A percentile compares a stretch with the other conserved stretches of the same genome.
Evolutionary conservation across 2,888 invertebrate species (phyloP).

Genomic region (Acronicta alni): DNA sequence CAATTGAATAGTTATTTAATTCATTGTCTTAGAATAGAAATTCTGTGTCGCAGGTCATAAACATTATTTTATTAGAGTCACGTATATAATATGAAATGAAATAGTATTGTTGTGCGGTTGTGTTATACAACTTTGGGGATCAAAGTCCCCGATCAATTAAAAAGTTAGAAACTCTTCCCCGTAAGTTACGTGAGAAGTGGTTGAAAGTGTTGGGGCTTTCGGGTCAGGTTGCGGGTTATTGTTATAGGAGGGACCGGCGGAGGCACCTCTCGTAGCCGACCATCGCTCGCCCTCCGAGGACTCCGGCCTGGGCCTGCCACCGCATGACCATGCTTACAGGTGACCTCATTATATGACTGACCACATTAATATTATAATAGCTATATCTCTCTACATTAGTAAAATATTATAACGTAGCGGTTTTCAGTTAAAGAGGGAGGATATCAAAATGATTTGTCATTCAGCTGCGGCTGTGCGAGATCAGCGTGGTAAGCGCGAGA

Average conservation of each 20-base stretch:
- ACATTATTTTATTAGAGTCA: slow-evolving; percentile 9
- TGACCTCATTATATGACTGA: slow-evolving; percentile 76
- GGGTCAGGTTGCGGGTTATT: slow-evolving; percentile 89
- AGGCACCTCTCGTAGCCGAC: slow-evolving; percentile 91
- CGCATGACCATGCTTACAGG: slow-evolving; percentile 92
- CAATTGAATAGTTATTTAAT: slow-evolving; percentile 29
- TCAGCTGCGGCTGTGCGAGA: slow-evolving; percentile 37
- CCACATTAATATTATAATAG: slow-evolving; percentile 57
- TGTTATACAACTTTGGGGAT: slow-evolving; percentile 20
- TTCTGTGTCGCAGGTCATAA: slow-evolving; percentile 17
- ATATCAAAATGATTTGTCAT: slow-evolving; percentile 31
- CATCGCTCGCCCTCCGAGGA: slow-evolving; percentile 97
- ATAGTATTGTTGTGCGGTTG: slow-evolving; percentile 4
- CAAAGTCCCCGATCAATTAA: slow-evolving; percentile 31
- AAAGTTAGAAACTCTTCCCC: slow-evolving; percentile 37
- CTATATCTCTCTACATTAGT: slow-evolving; percentile 37
- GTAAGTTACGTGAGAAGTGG: slow-evolving; percentile 42
- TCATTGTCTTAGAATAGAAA: slow-evolving; percentile 29
- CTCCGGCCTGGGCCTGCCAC: slow-evolving; percentile 97
- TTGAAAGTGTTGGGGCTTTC: slow-evolving; percentile 59
- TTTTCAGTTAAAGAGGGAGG: slow-evolving; percentile 23
- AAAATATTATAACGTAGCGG: slow-evolving; percentile 18
- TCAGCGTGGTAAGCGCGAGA: slow-evolving; percentile 45
- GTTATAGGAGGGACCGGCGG: slow-evolving; percentile 88
- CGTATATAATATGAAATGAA: neutral